Percentiles rank a stretch among this genome's conserved stretches.
These are phyloP conservation scores for Puntigrus tetrazona DNA, from an alignment of 2,113 vertebrate genomes.

Conservation along the genomic window DNA sequence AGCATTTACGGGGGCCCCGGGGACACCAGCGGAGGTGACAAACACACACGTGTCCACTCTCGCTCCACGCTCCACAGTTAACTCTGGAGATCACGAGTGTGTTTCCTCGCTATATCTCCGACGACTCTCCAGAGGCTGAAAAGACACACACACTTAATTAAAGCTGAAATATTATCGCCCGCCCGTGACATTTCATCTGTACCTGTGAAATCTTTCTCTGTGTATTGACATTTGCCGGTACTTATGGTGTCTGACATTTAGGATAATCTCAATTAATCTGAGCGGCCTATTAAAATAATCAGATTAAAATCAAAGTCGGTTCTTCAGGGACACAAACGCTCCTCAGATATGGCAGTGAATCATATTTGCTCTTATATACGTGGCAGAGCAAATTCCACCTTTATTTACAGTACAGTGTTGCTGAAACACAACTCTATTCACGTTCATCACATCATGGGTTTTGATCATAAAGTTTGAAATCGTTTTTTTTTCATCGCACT, in stretches of 20 bases:
- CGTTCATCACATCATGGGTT: not conserved
- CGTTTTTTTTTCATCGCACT: not conserved
- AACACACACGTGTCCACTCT: slow-evolving; percentile 11
- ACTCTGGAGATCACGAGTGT: not conserved
- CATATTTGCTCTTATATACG: not conserved
- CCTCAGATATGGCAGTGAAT: not conserved
- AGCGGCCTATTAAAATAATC: slow-evolving; percentile 43
- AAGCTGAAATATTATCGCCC: slow-evolving; percentile 44
- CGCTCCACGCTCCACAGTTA: not conserved
- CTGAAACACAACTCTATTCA: not conserved
- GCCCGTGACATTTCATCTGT: slow-evolving; percentile 30
- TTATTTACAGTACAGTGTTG: not conserved
- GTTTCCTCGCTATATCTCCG: not conserved
- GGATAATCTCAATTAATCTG: slow-evolving; percentile 55
- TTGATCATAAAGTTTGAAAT: not conserved
- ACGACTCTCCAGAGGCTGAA: not conserved
- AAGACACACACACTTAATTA: slow-evolving; percentile 35
- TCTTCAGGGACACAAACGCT: not conserved
- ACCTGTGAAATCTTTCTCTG: slow-evolving; percentile 47
- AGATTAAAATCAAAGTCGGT: slow-evolving; percentile 30
- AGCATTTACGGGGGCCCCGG: slow-evolving; percentile 66
- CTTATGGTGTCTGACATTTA: slow-evolving; percentile 53
- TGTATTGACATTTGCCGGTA: slow-evolving; percentile 52
- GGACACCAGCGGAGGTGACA: slow-evolving; percentile 57
- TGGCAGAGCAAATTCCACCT: not conserved